Conservation (phyloP, 2,797 vertebrate species). For the Macropus fuliginosus region DNA sequence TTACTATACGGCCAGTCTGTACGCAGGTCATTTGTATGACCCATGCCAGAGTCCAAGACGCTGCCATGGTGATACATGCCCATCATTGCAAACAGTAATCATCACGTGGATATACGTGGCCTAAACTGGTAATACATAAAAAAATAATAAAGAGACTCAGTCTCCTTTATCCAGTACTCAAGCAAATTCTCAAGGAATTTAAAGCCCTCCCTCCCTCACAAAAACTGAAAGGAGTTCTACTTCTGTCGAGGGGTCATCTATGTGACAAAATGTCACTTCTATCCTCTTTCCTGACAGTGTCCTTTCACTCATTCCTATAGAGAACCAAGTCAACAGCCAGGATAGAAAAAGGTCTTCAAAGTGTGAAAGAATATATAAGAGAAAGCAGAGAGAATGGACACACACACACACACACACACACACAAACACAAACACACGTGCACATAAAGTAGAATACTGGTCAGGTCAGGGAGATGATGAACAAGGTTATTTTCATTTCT, state of each 20-base stretch:
- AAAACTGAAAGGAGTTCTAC: constrained; percentile 9
- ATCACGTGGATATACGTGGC: neutral
- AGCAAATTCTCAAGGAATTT: constrained; percentile 38
- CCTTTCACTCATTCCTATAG: constrained; percentile 12
- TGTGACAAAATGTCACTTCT: constrained; percentile 2
- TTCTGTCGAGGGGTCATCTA: neutral
- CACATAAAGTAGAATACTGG: neutral
- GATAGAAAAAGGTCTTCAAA: constrained; percentile 9
- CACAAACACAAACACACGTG: neutral
- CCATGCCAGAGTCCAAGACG: neutral
- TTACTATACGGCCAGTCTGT: neutral
- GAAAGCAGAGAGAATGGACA: constrained; percentile 16
- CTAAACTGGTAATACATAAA: neutral
- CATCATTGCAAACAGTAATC: constrained; percentile 28
- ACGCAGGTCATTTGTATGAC: constrained; percentile 8
- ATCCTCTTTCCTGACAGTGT: neutral
- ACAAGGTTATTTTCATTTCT: constrained; percentile 12
- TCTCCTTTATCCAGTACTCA: neutral
- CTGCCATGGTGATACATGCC: neutral
- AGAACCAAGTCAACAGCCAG: constrained; percentile 27
- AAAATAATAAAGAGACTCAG: constrained; percentile 14
- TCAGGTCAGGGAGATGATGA: neutral
- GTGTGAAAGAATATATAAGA: constrained; percentile 2
- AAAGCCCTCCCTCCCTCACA: constrained; percentile 26
- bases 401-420: neutral